Evolutionary conservation across 2,797 vertebrate species (phyloP).

Genomic region (Myotis planiceps): DNA sequence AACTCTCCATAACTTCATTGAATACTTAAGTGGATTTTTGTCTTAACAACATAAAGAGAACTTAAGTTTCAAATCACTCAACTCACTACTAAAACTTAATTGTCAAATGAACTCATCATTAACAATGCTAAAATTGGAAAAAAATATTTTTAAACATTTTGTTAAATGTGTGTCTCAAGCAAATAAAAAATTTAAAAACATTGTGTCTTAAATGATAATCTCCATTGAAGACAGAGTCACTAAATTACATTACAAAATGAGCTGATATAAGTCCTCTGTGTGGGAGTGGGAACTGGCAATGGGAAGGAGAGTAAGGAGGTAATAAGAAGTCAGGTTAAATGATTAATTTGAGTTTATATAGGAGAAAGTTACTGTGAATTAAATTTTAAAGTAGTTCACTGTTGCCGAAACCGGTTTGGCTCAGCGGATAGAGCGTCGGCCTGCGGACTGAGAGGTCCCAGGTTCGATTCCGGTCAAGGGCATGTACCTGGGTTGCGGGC

Average conservation of each 20-base stretch:
- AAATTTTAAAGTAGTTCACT: conserved; percentile 7
- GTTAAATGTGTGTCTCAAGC: neutral
- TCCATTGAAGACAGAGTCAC: neutral
- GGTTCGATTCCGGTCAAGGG: too few species aligned
- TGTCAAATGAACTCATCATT: neutral
- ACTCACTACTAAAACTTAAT: neutral
- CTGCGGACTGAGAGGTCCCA: too few species aligned
- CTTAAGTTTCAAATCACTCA: conserved; percentile 1
- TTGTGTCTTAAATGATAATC: neutral
- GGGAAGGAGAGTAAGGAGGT: neutral
- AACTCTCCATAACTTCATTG: neutral
- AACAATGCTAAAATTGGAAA: neutral
- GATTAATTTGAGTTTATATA: conserved; percentile 12
- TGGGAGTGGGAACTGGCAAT: neutral
- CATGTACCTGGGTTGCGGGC: too few species aligned
- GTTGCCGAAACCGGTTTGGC: too few species aligned
- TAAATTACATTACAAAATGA: conserved; percentile 29
- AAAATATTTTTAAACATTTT: neutral
- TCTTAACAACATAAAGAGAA: neutral
- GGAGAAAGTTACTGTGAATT: neutral
- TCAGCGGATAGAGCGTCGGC: too few species aligned
- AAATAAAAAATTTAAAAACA: neutral
- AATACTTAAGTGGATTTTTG: neutral
- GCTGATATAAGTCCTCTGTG: neutral
- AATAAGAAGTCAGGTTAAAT: neutral